Evolutionary conservation across 2,113 vertebrate species (phyloP), one percentile per base, ranked within the genome.

Genomic region (Salminus brasiliensis): DNA sequence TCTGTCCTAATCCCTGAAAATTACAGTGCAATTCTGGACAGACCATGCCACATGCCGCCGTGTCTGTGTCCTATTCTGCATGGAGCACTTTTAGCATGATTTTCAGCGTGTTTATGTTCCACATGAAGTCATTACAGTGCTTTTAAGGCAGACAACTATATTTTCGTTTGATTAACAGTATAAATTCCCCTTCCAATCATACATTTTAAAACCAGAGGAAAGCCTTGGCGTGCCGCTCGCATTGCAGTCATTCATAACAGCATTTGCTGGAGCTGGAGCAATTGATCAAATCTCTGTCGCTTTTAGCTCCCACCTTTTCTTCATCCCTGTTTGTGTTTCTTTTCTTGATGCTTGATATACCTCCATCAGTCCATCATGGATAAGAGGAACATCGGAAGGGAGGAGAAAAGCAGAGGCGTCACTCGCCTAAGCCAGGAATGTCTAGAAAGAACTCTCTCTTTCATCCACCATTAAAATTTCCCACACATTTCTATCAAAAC

Each of bases 1-100:
- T 82, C 76, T 81, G 83, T 83, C 85, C 86, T 91, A 91, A 93
- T 91, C 87, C 87, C 74, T 85, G 88, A 86, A 91, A 92, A 91
- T 91, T 88, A 90, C 81, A 87, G 86, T 85, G 84, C 83, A 90
- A 87, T 74, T 59, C 12, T 70, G 66, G 36, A 71, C 66, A 67
- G 47, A 29, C 74, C 16, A 36, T 25, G 62, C 36, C 25, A 34
- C 27, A 43, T 43, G 41, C 53, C 21, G 59, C 45, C 29, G 52
- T 29, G 49, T 34, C 86, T 88, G 74, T 84, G 89, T 87, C 81
- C 83, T 78, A 80, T 85, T 66, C 29, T 18, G 30, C 86, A 23
- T 43, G 36, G 43, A 72, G 53, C 55, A 66, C 30, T 23, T 11
- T 30, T 63, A 34, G 18, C 29, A 45, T 34, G 65, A 12, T 53